A percentile compares a stretch with the other conserved stretches of the same genome.
Conservation (phyloP, 2,113 vertebrate genomes). For the Myotis yumanensis region DNA sequence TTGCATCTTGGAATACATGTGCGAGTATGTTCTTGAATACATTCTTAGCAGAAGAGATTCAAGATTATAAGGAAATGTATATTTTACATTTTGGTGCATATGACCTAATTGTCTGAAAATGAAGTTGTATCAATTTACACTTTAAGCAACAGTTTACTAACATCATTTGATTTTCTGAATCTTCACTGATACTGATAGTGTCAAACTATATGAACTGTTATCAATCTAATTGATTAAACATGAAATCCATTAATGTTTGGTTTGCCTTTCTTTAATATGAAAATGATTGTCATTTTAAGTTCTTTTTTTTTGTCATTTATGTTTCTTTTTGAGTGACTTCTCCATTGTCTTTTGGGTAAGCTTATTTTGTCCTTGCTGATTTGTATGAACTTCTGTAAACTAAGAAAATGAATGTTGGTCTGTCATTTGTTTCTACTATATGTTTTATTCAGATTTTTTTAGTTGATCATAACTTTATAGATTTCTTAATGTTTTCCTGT, state of each 20-base stretch:
- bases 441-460: not conserved
- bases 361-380: not conserved
- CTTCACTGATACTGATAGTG: not conserved
- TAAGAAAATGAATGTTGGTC: not conserved
- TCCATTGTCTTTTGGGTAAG: not conserved
- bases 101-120: not conserved
- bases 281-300: not conserved
- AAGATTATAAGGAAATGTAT: not conserved
- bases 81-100: not conserved
- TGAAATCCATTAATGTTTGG: not conserved
- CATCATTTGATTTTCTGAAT: not conserved
- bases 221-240: not conserved
- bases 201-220: conserved; percentile 19
- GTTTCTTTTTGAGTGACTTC: not conserved
- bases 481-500: not conserved
- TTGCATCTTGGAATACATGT: not conserved
- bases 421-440: not conserved
- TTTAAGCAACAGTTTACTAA: not conserved
- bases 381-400: not conserved
- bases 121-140: not conserved
- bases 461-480: not conserved
- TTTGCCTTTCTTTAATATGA: not conserved
- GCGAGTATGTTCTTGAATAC: not conserved
- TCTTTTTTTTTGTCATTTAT: not conserved
- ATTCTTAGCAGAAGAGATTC: not conserved